Evolutionary conservation across 2,113 vertebrate genomes (phyloP).

Genomic region (Sitta europaea): DNA sequence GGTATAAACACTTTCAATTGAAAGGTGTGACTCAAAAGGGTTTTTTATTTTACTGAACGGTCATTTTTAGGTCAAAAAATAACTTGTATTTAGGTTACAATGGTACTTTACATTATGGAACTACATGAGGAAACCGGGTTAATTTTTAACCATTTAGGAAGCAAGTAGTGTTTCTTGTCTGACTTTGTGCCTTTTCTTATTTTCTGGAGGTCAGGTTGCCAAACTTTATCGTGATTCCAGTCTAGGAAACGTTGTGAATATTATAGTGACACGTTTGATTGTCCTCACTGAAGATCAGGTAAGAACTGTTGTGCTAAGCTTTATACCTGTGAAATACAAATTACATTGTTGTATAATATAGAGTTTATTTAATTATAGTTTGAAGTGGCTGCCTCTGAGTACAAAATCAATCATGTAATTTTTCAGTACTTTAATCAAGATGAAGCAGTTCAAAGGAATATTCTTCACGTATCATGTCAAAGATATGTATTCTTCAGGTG

Average conservation of each 20-base stretch:
- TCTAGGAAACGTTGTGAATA: conserved; percentile 99
- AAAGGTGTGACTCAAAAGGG: background rate
- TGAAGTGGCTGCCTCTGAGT: conserved; percentile 47
- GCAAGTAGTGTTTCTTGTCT: conserved; percentile 81
- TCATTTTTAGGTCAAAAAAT: background rate
- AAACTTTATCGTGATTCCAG: conserved; percentile 99
- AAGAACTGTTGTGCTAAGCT: conserved; percentile 44
- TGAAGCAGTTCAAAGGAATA: conserved; percentile 37
- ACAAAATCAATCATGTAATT: conserved; percentile 1
- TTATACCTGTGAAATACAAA: conserved; percentile 3
- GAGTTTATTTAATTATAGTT: conserved; percentile 23
- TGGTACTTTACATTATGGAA: background rate
- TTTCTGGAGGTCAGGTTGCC: conserved; percentile 99
- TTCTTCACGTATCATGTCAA: conserved; percentile 6
- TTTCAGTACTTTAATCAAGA: conserved; percentile 48
- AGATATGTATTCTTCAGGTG: conserved; percentile 17
- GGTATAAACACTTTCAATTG: background rate
- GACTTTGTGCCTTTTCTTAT: conserved; percentile 99
- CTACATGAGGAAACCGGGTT: background rate
- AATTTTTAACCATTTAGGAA: background rate
- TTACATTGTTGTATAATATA: background rate
- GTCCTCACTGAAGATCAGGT: conserved; percentile 99
- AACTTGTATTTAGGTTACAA: background rate
- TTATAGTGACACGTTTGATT: conserved; percentile 96
- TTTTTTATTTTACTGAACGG: background rate